These are phyloP conservation scores for Zaprionus ghesquierei DNA, from an alignment of 1,140 invertebrate genomes.

Conservation along the genomic window DNA sequence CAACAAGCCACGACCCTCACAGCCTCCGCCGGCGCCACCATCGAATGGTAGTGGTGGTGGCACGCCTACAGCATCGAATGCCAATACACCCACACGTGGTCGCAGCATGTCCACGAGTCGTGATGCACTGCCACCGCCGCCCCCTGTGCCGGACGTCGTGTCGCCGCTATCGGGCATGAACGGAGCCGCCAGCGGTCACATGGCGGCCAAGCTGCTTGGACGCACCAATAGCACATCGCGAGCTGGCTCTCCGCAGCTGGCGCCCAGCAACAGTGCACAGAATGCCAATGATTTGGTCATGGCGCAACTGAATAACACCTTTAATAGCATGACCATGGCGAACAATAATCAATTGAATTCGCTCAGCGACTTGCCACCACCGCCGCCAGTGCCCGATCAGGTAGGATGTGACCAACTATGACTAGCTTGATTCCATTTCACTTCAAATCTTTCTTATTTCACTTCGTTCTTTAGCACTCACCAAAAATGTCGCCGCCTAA, in stretches of 20 bases:
- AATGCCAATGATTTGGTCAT: constrained; percentile 80
- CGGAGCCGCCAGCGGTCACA: constrained; percentile 62
- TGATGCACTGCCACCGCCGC: constrained; percentile 92
- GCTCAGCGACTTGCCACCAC: constrained; percentile 85
- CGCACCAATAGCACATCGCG: constrained; percentile 82
- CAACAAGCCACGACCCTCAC: constrained; percentile 88
- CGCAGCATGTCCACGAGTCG: constrained; percentile 87
- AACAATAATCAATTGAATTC: constrained; percentile 70
- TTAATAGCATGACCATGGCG: constrained; percentile 75
- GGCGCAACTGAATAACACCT: constrained; percentile 78
- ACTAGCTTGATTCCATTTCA: not conserved
- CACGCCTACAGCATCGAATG: constrained; percentile 87
- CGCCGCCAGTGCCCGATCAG: constrained; percentile 85
- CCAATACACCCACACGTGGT: constrained; percentile 87
- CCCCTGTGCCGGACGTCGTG: constrained; percentile 89
- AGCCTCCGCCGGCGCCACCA: constrained; percentile 93
- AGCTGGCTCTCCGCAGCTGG: constrained; percentile 81
- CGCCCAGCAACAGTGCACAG: constrained; percentile 65
- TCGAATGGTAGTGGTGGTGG: constrained; percentile 86
- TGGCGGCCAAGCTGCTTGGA: constrained; percentile 83
- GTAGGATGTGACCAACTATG: constrained; percentile 23
- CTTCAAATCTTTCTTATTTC: not conserved
- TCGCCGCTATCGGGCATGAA: constrained; percentile 74
- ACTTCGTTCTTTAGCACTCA: constrained; percentile 65
- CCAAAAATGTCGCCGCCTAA: constrained; percentile 82